These are phyloP conservation scores for Megatriorchis doriae DNA, from an alignment of 2,113 vertebrate genomes.

Conservation along the genomic window DNA sequence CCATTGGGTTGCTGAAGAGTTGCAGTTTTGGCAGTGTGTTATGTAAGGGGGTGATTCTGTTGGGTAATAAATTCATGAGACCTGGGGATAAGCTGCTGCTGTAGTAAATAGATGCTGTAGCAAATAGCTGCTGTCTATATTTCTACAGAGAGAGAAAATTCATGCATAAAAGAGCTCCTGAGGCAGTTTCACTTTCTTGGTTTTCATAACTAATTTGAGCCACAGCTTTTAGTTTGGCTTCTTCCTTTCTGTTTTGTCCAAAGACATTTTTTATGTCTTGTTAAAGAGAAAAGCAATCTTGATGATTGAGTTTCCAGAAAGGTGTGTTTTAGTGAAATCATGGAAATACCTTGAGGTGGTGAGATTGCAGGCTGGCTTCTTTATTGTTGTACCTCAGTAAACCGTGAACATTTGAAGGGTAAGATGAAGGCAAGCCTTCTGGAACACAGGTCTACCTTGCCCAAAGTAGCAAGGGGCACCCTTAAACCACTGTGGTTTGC, in stretches of 20 bases:
- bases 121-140: background rate
- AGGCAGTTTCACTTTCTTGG: background rate
- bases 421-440: background rate
- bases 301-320: slow-evolving; percentile 1
- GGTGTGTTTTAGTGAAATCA: background rate
- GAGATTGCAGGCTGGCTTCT: background rate
- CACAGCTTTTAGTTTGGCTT: background rate
- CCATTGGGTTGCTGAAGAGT: background rate
- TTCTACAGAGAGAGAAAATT: background rate
- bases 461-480: background rate
- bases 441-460: background rate
- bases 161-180: background rate
- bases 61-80: background rate
- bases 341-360: background rate
- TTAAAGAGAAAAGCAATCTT: background rate
- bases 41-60: background rate
- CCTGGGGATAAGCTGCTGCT: background rate
- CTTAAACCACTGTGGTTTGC: background rate
- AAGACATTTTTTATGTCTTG: background rate
- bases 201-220: slow-evolving; percentile 8
- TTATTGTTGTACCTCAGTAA: background rate
- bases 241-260: background rate
- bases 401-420: background rate
- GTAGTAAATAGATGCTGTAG: background rate
- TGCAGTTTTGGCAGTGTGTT: background rate